phyloP scores from a whole-genome alignment of 2,888 invertebrate species.

The Shargacucullia verbasci region DNA sequence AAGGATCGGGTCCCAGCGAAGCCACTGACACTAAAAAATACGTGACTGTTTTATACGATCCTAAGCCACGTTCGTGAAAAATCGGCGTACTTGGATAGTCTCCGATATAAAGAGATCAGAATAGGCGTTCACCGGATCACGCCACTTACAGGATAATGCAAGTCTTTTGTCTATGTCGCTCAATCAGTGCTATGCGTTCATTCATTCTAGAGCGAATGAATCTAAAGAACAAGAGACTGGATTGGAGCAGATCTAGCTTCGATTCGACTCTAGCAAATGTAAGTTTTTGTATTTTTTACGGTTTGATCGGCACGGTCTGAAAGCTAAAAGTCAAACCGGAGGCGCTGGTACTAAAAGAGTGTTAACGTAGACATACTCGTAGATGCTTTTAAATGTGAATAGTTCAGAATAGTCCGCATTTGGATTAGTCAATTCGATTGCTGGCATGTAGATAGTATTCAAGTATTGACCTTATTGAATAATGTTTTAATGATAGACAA shows the following conservation, averaged over 20 bases:
- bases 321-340: conserved; percentile 49
- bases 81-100: conserved; percentile 69
- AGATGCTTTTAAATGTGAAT: conserved; percentile 42
- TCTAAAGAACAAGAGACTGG: conserved; percentile 62
- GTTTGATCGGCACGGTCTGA: conserved; percentile 41
- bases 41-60: conserved; percentile 79
- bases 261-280: conserved; percentile 54
- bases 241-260: conserved; percentile 58
- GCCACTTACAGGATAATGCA: conserved; percentile 75
- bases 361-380: conserved; percentile 38
- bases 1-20: conserved; percentile 66
- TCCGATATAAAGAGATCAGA: conserved; percentile 73
- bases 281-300: conserved; percentile 54
- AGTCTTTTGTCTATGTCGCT: conserved; percentile 75
- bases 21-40: conserved; percentile 77
- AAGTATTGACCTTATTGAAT: conserved; percentile 25
- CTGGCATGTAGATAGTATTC: conserved; percentile 16
- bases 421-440: conserved; percentile 32
- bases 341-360: conserved; percentile 28
- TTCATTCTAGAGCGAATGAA: conserved; percentile 65
- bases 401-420: conserved; percentile 29
- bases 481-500: background rate
- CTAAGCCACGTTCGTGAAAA: conserved; percentile 67
- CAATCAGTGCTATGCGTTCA: conserved; percentile 68
- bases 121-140: conserved; percentile 72